A percentile compares a stretch with the other conserved stretches of the same genome.
phyloP scores from a whole-genome alignment of 2,888 invertebrate species.

The Leucophora obtusa region DNA sequence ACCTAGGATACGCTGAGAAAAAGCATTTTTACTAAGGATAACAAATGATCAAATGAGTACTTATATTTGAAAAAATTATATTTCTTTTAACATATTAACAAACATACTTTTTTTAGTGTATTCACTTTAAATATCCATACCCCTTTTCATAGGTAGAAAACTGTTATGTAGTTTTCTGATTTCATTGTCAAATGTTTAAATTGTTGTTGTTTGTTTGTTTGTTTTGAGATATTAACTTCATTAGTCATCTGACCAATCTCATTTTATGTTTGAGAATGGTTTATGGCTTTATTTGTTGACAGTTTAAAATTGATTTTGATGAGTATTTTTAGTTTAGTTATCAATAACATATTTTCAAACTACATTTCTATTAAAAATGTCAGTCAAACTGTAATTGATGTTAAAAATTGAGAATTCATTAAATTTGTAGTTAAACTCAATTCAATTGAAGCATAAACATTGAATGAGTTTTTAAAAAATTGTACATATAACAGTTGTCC shows the following conservation, averaged over 20 bases:
- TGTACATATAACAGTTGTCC: too few relatives aligned
- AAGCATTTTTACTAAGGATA: too few relatives aligned
- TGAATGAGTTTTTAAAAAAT: too few relatives aligned
- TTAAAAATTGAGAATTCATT: neutral
- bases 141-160: neutral
- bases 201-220: slow-evolving; percentile 1
- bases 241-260: slow-evolving; percentile 41
- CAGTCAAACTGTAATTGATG: neutral
- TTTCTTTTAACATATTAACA: too few relatives aligned
- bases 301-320: slow-evolving; percentile 60
- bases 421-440: neutral
- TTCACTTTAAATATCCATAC: neutral
- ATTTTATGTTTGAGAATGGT: neutral
- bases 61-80: too few relatives aligned
- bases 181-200: neutral
- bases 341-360: neutral
- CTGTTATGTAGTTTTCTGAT: neutral
- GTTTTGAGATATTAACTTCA: slow-evolving; percentile 33
- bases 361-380: neutral
- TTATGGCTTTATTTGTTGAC: slow-evolving; percentile 39
- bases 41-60: too few relatives aligned
- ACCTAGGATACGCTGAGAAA: too few relatives aligned
- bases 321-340: slow-evolving; percentile 28
- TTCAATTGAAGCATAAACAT: too few relatives aligned
- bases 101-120: too few relatives aligned